A percentile compares a stretch with the other conserved stretches of the same genome.
Evolutionary conservation across 2,113 vertebrate species (phyloP).

Genomic region (Lampris incognitus): DNA sequence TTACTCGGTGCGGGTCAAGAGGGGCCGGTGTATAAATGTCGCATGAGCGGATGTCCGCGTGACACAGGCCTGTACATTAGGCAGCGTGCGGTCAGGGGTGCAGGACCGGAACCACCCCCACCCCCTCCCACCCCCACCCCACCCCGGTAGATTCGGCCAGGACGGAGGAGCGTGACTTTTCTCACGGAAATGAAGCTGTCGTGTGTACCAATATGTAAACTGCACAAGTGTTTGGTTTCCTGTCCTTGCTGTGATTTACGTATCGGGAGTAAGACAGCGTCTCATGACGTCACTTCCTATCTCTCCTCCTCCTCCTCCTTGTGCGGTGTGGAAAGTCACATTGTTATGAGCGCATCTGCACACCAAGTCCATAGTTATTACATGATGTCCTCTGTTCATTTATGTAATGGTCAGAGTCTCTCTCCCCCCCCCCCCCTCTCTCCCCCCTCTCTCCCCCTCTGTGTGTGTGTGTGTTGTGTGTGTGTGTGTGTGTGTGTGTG

Average conservation of each 20-base stretch:
- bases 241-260: conserved; percentile 25
- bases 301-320: not conserved
- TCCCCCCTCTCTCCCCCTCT: conserved; percentile 34
- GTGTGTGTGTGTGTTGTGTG: conserved; percentile 7
- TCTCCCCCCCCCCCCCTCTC: too few relatives aligned
- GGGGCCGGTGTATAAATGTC: conserved; percentile 52
- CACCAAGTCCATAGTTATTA: conserved; percentile 21
- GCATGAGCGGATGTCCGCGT: conserved; percentile 58
- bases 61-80: conserved; percentile 43
- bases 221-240: conserved; percentile 49
- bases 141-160: too few relatives aligned
- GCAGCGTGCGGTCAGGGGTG: conserved; percentile 36
- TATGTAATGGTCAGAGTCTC: conserved; percentile 13
- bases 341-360: conserved; percentile 28
- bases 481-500: conserved; percentile 21
- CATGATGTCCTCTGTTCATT: conserved; percentile 6
- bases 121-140: too few relatives aligned
- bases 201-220: conserved; percentile 52
- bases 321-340: conserved; percentile 9
- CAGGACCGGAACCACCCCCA: too few relatives aligned
- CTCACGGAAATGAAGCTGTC: conserved; percentile 40
- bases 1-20: conserved; percentile 39
- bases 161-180: conserved; percentile 16
- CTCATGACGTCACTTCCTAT: too few relatives aligned
- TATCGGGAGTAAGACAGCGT: conserved; percentile 27